Base-by-base conservation (phyloP, 2,888 invertebrate species). In the Thymelicus lineola region DNA sequence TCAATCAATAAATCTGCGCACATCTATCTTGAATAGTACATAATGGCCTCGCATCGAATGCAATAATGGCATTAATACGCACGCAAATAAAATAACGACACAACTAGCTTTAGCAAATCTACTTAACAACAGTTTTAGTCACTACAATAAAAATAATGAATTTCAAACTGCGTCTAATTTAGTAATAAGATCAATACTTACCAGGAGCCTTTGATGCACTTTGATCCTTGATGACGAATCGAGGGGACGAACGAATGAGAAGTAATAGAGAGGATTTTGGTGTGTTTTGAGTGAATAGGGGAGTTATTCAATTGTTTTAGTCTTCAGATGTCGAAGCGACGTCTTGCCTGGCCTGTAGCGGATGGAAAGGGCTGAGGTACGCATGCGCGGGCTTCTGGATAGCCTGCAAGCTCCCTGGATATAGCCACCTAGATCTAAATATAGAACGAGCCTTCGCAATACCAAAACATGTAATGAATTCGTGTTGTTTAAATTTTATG, bases 321-420 rank as follows among this genome's bases (percentile, higher is more conserved):
- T 38, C 48, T 60, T 59, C 50, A 9, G 55, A 58, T 42, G 65
- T 10, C 50, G 50, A 38, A 66, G 59, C 60, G 60, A 38, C 59
- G 15, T 66, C 59, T 28, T 6, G 48, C 20, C 28, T 17, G 60
- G 12, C 14, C 5, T 7, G 14, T 20, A 20, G 60, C 28, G 14
- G 60, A 14, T n/a, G 45, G 46, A 61, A 28, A 61, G 60, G 60
- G n/a, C 28, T 14, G n/a, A 0, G 28, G 20, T 14, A n/a, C 60
- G 60, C 60, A 60, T 60, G 60, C 60, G 60, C 60, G 42, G 20
- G 10, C 5, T 15, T n/a, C 20, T 17, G 45, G 45, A 57, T n/a
- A 28, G 59, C 20, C 12, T 12, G 10, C 15, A 9, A 50, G 9
- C 15, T 6, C 14, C 45, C 60, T 60, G 60, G 60, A 57, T 57